A percentile compares a stretch with the other conserved stretches of the same genome.
Conservation (phyloP, 2,797 vertebrate genomes). For the Tragelaphus oryx region DNA sequence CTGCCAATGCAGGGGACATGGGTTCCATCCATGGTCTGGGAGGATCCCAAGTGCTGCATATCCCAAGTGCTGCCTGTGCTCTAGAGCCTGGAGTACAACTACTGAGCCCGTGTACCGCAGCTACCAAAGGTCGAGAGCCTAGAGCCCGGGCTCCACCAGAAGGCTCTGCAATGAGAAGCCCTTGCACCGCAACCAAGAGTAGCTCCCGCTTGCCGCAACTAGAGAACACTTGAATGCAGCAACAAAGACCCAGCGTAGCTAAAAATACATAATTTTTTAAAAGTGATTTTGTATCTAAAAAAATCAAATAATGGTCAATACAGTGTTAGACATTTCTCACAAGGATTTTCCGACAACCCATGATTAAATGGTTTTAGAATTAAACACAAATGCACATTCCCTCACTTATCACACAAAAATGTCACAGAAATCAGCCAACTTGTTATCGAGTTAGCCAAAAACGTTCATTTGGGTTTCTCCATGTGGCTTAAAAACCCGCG, state of each 20-base stretch:
- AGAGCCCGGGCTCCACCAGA: background rate
- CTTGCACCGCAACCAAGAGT: background rate
- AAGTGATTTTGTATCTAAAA: background rate
- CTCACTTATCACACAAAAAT: background rate
- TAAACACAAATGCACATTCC: background rate
- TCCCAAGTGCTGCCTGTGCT: too few relatives aligned
- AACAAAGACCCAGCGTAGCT: background rate
- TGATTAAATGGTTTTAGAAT: background rate
- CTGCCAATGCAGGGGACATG: background rate
- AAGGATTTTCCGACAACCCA: constrained; percentile 8
- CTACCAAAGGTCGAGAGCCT: background rate
- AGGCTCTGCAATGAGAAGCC: background rate
- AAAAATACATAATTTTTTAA: background rate
- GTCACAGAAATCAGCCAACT: background rate
- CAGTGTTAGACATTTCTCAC: background rate
- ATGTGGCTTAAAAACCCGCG: background rate
- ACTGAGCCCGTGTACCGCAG: background rate
- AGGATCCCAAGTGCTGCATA: background rate
- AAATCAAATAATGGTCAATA: background rate
- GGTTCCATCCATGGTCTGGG: background rate
- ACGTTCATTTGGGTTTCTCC: background rate
- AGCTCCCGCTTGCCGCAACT: background rate
- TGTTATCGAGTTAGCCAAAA: background rate
- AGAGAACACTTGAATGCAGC: background rate
- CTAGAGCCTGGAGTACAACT: background rate